These are phyloP conservation scores for Tenebrosternarchus preto DNA, from an alignment of 2,113 vertebrate genomes.

Conservation along the genomic window DNA sequence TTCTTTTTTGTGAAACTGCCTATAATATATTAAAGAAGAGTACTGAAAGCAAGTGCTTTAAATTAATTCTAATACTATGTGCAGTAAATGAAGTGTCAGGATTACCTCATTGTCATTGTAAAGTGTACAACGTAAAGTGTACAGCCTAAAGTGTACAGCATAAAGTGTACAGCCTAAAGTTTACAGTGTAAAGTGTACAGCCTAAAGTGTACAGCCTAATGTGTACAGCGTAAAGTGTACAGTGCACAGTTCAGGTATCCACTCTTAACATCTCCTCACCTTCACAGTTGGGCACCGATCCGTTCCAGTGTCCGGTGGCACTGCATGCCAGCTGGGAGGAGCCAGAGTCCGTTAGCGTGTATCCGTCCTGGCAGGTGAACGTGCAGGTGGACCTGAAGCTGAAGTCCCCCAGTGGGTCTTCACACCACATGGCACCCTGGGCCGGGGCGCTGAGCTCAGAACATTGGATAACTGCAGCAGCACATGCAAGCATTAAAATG, in stretches of 20 bases:
- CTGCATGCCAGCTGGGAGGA: constrained; percentile 60
- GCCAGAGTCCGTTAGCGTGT: constrained; percentile 42
- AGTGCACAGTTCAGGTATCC: background rate
- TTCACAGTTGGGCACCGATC: constrained; percentile 61
- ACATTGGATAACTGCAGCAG: constrained; percentile 66
- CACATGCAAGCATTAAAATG: background rate
- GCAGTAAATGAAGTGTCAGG: background rate
- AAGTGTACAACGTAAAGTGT: background rate
- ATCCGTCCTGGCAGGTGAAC: constrained; percentile 70
- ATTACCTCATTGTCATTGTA: background rate
- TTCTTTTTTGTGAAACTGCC: too few relatives aligned
- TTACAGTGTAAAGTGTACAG: background rate
- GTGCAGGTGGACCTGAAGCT: constrained; percentile 66
- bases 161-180: too few relatives aligned
- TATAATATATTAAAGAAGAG: too few relatives aligned
- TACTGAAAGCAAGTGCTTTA: too few relatives aligned
- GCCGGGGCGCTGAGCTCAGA: constrained; percentile 37
- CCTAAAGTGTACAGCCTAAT: background rate
- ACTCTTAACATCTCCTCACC: constrained; percentile 37
- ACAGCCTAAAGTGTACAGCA: background rate
- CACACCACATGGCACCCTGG: constrained; percentile 56
- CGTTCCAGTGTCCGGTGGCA: constrained; percentile 64
- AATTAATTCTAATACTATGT: too few relatives aligned
- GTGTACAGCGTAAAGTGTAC: background rate
- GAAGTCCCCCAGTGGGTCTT: constrained; percentile 50